Percentiles rank a stretch among this genome's conserved stretches.
These are phyloP conservation scores for Zingel zingel DNA, from an alignment of 2,113 vertebrate species.

Conservation along the genomic window DNA sequence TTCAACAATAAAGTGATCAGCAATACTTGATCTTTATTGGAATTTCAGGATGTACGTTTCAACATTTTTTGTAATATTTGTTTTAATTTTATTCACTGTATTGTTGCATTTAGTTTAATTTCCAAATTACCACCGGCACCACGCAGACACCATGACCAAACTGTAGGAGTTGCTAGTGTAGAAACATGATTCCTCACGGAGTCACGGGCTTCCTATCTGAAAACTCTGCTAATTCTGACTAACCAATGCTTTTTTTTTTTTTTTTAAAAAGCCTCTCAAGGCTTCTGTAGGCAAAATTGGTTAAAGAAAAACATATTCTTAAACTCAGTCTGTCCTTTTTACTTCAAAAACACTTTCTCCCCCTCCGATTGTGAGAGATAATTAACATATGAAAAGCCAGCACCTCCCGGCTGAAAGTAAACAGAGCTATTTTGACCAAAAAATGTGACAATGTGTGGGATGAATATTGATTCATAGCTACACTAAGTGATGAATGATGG, in stretches of 20 bases:
- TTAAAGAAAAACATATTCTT: not conserved
- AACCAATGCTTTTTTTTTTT: not conserved
- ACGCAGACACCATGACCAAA: not conserved
- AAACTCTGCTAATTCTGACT: not conserved
- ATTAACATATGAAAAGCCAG: conserved; percentile 27
- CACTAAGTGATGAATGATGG: conserved; percentile 10
- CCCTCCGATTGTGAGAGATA: not conserved
- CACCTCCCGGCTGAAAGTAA: conserved; percentile 7
- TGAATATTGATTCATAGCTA: conserved; percentile 21
- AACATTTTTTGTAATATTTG: too few relatives aligned
- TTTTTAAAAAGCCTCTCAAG: too few relatives aligned
- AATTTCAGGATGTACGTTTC: not conserved
- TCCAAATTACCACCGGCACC: not conserved
- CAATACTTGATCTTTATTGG: not conserved
- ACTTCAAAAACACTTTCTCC: not conserved
- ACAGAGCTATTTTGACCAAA: conserved; percentile 15
- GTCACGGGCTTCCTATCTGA: not conserved
- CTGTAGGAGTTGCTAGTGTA: not conserved
- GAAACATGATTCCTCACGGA: not conserved
- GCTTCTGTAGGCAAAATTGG: not conserved
- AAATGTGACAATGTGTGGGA: conserved; percentile 8
- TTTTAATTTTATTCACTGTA: not conserved
- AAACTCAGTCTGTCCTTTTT: not conserved
- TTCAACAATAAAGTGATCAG: too few relatives aligned
- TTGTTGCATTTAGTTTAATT: not conserved